phyloP scores from a whole-genome alignment of 2,113 vertebrate genomes.

The Microcebus jonahi region DNA sequence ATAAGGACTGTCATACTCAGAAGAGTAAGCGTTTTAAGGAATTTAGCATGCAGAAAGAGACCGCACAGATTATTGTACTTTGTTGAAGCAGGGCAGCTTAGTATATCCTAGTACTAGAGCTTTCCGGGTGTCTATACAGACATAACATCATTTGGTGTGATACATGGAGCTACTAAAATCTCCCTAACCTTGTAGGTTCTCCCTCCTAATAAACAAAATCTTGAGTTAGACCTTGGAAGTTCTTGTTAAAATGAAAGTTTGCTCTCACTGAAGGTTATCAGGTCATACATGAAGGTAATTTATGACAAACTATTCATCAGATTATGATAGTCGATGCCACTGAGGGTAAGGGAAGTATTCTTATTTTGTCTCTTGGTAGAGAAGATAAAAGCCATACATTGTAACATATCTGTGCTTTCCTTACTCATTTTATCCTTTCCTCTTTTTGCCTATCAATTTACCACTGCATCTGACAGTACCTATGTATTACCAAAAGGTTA shows the following conservation, averaged over 20 bases:
- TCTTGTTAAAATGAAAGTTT: not conserved
- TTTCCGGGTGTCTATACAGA: not conserved
- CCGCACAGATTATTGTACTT: not conserved
- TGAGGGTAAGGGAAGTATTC: not conserved
- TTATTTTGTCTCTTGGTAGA: not conserved
- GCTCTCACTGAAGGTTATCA: not conserved
- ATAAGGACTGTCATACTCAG: not conserved
- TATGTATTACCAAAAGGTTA: not conserved
- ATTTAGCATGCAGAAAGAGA: not conserved
- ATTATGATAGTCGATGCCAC: not conserved
- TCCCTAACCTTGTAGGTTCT: not conserved
- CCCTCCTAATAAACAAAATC: not conserved
- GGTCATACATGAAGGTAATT: not conserved
- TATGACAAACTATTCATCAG: not conserved
- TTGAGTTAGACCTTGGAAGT: not conserved
- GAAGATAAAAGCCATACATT: not conserved
- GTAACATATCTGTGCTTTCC: not conserved
- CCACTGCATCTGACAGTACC: not conserved
- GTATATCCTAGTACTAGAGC: not conserved
- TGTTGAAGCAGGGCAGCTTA: not conserved
- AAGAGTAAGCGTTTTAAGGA: not conserved
- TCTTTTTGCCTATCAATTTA: not conserved
- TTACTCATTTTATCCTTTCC: not conserved
- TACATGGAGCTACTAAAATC: not conserved
- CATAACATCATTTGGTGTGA: not conserved